Evolutionary conservation across 2,797 vertebrate genomes (phyloP).

Genomic region (Tauraco hartlaubi): DNA sequence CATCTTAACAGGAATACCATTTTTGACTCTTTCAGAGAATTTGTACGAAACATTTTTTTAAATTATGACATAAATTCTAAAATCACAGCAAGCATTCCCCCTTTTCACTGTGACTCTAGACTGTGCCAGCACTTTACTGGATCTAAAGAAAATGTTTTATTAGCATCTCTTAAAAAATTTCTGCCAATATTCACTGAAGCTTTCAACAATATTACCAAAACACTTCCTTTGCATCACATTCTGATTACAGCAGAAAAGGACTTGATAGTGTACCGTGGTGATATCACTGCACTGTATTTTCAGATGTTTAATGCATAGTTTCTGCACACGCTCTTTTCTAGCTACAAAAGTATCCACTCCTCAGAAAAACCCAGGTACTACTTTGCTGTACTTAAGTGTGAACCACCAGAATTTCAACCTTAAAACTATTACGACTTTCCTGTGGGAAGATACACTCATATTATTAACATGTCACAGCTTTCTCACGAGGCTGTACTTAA

Average conservation of each 20-base stretch:
- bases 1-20: background rate
- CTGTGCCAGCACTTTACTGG: background rate
- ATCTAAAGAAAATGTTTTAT: background rate
- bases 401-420: background rate
- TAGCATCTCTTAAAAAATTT: background rate
- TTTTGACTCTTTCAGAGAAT: background rate
- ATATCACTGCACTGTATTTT: background rate
- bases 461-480: background rate
- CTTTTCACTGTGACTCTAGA: background rate
- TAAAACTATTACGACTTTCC: background rate
- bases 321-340: background rate
- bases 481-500: background rate
- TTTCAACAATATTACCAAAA: background rate
- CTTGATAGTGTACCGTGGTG: no score
- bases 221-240: background rate
- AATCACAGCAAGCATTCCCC: background rate
- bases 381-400: background rate
- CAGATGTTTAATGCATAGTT: background rate
- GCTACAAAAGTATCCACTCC: background rate
- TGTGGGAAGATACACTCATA: background rate
- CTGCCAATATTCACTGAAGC: background rate
- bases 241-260: background rate
- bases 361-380: background rate
- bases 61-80: background rate
- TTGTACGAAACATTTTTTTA: background rate